phyloP scores from a whole-genome alignment of 2,797 vertebrate species.

The Pseudomugil tenellus region DNA sequence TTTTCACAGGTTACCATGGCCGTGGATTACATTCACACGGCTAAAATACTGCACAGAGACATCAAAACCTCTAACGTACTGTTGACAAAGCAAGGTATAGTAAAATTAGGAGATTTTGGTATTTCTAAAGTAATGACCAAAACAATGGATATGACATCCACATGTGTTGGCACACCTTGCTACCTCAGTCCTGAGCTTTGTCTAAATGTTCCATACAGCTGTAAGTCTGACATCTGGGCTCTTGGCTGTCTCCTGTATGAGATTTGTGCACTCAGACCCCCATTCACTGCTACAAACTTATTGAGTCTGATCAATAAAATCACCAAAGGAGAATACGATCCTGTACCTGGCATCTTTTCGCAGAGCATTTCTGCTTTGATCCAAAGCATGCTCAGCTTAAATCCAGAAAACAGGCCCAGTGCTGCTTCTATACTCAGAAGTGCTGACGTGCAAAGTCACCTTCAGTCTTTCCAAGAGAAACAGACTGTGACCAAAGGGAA shows the following conservation, averaged over 20 bases:
- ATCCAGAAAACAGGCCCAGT: constrained; percentile 79
- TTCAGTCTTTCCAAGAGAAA: constrained; percentile 62
- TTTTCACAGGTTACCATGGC: constrained; percentile 83
- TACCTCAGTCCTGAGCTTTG: constrained; percentile 88
- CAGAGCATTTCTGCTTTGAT: constrained; percentile 72
- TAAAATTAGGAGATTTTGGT: constrained; percentile 87
- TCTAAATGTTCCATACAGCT: constrained; percentile 84
- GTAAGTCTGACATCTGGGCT: constrained; percentile 87
- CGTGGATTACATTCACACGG: constrained; percentile 79
- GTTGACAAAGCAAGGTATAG: constrained; percentile 79
- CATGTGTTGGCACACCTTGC: constrained; percentile 85
- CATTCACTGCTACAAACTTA: constrained; percentile 82
- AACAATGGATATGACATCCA: constrained; percentile 83
- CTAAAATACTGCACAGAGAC: constrained; percentile 85
- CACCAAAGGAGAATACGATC: constrained; percentile 75
- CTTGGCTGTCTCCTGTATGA: constrained; percentile 86
- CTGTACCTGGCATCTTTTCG: constrained; percentile 72
- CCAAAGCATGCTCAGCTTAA: constrained; percentile 71
- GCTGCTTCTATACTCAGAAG: constrained; percentile 71
- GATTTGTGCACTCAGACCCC: constrained; percentile 80
- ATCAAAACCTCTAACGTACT: constrained; percentile 87
- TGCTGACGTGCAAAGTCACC: constrained; percentile 71
- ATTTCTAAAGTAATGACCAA: constrained; percentile 83
- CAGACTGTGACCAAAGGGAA: background rate
- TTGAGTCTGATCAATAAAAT: constrained; percentile 84